Conservation (phyloP, 2,888 invertebrate genomes). For the Villa cingulata region DNA sequence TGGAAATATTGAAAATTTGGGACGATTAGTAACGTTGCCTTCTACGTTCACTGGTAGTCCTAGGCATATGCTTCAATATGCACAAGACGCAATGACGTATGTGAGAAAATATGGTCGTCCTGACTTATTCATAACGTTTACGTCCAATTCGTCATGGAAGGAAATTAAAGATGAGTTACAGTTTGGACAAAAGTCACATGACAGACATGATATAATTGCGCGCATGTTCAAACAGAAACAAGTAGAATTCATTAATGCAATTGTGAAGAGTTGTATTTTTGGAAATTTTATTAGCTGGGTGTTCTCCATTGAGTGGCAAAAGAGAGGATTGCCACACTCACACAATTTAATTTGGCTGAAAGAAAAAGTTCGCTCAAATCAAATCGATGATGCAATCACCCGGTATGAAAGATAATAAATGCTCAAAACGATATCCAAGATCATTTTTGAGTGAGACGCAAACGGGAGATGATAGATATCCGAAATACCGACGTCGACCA, state of each 20-base stretch:
- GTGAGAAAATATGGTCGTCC: too few relatives aligned
- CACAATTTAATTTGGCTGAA: slow-evolving; percentile 16
- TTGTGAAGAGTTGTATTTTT: slow-evolving; percentile 11
- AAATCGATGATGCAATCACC: slow-evolving; percentile 21
- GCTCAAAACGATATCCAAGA: slow-evolving; percentile 16
- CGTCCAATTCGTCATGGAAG: background rate
- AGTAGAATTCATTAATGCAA: too few relatives aligned
- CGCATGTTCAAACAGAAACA: too few relatives aligned
- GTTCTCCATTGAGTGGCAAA: slow-evolving; percentile 19
- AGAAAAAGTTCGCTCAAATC: slow-evolving; percentile 14
- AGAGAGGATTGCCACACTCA: slow-evolving; percentile 16
- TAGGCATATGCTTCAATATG: too few relatives aligned
- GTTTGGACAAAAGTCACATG: too few relatives aligned
- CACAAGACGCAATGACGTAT: too few relatives aligned
- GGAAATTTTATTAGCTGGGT: slow-evolving; percentile 20
- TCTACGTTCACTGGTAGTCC: slow-evolving; percentile 10
- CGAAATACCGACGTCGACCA: slow-evolving; percentile 11
- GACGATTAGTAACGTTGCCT: too few relatives aligned
- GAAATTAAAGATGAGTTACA: background rate
- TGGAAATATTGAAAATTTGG: too few relatives aligned
- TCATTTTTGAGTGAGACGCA: slow-evolving; percentile 2
- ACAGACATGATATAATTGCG: too few relatives aligned
- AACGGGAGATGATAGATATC: slow-evolving; percentile 6
- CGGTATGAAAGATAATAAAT: too few relatives aligned
- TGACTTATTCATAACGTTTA: background rate